A percentile compares a stretch with the other conserved stretches of the same genome.
Evolutionary conservation across 2,113 vertebrate genomes (phyloP).

Genomic region (Pomatorhinus ruficollis): DNA sequence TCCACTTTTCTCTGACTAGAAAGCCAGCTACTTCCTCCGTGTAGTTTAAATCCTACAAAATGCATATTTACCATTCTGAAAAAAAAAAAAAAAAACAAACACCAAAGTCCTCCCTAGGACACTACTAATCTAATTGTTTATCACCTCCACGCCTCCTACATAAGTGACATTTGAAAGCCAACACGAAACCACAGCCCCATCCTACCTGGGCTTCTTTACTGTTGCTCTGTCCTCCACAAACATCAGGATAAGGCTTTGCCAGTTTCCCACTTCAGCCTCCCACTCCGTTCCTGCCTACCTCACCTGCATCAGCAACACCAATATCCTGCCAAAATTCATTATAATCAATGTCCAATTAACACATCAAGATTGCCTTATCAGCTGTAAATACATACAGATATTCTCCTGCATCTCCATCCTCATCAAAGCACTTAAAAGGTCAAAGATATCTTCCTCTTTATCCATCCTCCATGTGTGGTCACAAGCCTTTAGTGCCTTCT

Average conservation of each 20-base stretch:
- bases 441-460: not conserved
- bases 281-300: not conserved
- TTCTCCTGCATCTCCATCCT: not conserved
- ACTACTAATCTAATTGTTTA: not conserved
- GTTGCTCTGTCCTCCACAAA: not conserved
- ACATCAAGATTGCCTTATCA: not conserved
- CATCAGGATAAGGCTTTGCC: not conserved
- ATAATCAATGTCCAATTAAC: not conserved
- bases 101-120: not conserved
- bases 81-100: too few relatives aligned
- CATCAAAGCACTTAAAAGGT: not conserved
- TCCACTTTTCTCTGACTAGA: not conserved
- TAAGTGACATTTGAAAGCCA: not conserved
- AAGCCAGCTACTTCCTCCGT: not conserved
- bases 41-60: not conserved
- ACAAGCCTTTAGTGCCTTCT: not conserved
- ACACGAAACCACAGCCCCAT: not conserved
- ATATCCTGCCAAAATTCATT: not conserved
- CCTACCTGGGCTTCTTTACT: not conserved
- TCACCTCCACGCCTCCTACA: not conserved
- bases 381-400: not conserved
- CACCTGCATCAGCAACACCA: fast-evolving
- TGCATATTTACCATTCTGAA: not conserved
- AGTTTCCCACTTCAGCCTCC: not conserved
- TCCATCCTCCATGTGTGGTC: not conserved